Conservation (phyloP, 2,113 vertebrate species). For the Sisor rabdophorus region DNA sequence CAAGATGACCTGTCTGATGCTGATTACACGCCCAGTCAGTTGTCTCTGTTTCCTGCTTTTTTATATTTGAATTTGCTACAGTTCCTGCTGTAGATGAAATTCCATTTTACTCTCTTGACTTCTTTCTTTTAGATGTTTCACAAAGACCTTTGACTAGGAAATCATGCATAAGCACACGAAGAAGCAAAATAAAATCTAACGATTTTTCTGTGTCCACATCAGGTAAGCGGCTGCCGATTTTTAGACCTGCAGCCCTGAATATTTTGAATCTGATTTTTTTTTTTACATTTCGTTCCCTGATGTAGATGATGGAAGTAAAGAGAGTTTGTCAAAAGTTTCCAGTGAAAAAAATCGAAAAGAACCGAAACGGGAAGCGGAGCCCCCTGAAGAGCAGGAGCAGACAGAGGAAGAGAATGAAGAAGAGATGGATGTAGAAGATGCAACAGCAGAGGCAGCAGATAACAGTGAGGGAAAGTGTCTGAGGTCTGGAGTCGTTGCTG, state of each 20-base stretch:
- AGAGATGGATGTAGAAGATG: slow-evolving; percentile 44
- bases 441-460: slow-evolving; percentile 54
- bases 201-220: slow-evolving; percentile 50
- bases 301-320: slow-evolving; percentile 62
- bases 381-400: slow-evolving; percentile 3
- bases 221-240: slow-evolving; percentile 54
- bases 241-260: background rate
- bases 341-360: slow-evolving; percentile 8
- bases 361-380: slow-evolving; percentile 30
- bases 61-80: background rate
- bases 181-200: slow-evolving; percentile 65
- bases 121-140: slow-evolving; percentile 56
- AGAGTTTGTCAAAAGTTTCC: slow-evolving; percentile 41
- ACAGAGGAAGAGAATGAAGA: slow-evolving; percentile 48
- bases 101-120: background rate
- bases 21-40: slow-evolving; percentile 68
- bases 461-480: slow-evolving; percentile 61
- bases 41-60: background rate
- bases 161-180: slow-evolving; percentile 64
- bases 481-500: slow-evolving; percentile 70
- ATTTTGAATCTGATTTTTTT: background rate
- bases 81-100: background rate
- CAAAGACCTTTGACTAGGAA: slow-evolving; percentile 51
- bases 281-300: slow-evolving; percentile 3
- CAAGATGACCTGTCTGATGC: slow-evolving; percentile 65